Evolutionary conservation across 2,888 invertebrate species (phyloP).

Genomic region (Shargacucullia verbasci): DNA sequence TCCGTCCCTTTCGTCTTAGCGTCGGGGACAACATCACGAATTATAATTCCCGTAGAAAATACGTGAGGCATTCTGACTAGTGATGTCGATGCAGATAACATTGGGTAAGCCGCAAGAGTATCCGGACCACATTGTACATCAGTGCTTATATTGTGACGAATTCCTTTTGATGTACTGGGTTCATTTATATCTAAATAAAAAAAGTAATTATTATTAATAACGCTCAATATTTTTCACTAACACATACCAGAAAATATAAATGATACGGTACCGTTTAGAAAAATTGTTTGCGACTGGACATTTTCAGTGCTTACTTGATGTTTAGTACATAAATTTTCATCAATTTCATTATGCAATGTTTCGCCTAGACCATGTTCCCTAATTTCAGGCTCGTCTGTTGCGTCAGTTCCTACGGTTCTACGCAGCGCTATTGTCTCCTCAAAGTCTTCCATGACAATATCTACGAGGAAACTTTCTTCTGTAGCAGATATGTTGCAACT

Average conservation of each 20-base stretch:
- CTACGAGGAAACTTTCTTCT: constrained; percentile 69
- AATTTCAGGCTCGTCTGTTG: constrained; percentile 50
- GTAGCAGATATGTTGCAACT: constrained; percentile 63
- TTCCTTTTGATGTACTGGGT: constrained; percentile 85
- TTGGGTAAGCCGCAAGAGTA: constrained; percentile 55
- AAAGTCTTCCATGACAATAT: constrained; percentile 70
- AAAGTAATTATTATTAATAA: constrained; percentile 7
- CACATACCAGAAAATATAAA: background rate
- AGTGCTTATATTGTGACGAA: constrained; percentile 73
- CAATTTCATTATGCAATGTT: constrained; percentile 61
- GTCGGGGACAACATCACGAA: constrained; percentile 62
- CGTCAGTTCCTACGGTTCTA: constrained; percentile 72
- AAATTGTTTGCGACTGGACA: constrained; percentile 72
- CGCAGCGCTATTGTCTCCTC: constrained; percentile 73
- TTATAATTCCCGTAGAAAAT: constrained; percentile 67
- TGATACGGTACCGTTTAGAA: constrained; percentile 73
- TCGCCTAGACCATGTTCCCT: constrained; percentile 43
- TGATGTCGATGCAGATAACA: constrained; percentile 70
- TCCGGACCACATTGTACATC: constrained; percentile 84
- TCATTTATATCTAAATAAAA: constrained; percentile 79
- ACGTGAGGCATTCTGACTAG: constrained; percentile 63
- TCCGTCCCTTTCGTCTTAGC: constrained; percentile 54
- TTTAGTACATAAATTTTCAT: constrained; percentile 60
- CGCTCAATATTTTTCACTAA: background rate
- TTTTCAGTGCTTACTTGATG: constrained; percentile 62